A percentile compares a stretch with the other conserved stretches of the same genome.
Evolutionary conservation across 1,140 invertebrate species (phyloP).

Genomic region (Brachionus rotundiformis): DNA sequence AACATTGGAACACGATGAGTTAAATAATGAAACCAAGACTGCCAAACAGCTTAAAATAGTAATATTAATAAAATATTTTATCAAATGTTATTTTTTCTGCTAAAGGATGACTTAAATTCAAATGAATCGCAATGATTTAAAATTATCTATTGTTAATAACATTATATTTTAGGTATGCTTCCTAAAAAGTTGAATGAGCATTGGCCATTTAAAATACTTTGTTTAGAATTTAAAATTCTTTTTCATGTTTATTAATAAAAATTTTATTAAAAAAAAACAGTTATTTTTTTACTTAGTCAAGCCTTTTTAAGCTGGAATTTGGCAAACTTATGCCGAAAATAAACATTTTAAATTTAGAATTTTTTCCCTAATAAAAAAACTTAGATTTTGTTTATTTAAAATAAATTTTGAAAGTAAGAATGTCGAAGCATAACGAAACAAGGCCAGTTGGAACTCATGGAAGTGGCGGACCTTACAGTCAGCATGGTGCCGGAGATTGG

Average conservation of each 20-base stretch:
- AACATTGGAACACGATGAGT: background rate
- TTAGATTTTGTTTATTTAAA: no score
- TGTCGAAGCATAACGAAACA: constrained; percentile 12
- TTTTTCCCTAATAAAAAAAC: no score
- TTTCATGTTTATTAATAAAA: constrained; percentile 31
- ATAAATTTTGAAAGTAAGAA: background rate
- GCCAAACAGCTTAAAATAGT: background rate
- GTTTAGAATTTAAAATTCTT: background rate
- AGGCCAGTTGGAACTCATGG: constrained; percentile 14
- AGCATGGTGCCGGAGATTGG: constrained; percentile 19
- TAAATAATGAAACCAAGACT: background rate
- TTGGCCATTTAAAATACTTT: background rate
- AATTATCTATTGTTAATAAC: background rate
- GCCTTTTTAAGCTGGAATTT: background rate
- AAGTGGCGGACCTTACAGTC: background rate
- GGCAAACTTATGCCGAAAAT: background rate
- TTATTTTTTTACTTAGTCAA: background rate
- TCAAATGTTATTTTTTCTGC: background rate
- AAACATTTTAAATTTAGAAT: background rate
- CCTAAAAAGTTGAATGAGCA: background rate
- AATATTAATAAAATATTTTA: background rate
- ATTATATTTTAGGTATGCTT: constrained; percentile 10
- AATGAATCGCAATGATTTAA: background rate
- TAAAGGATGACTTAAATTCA: background rate
- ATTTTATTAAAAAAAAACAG: background rate